Evolutionary conservation across 1,140 invertebrate species (phyloP).

Genomic region (Oscheius sp.): DNA sequence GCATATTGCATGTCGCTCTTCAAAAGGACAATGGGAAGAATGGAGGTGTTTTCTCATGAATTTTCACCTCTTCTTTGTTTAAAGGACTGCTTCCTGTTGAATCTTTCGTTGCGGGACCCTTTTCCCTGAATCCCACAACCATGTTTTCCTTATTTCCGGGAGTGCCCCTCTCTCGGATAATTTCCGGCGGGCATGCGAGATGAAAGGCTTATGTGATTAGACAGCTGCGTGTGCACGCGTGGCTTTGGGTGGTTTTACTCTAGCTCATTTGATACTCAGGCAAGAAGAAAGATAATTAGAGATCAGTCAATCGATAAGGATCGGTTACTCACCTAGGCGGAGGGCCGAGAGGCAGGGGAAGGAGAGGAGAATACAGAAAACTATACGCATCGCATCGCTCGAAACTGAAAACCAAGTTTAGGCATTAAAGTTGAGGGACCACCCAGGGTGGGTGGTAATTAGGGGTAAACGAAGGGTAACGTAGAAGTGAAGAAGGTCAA

Average conservation of each 20-base stretch:
- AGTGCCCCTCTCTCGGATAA: no score
- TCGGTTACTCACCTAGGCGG: neutral
- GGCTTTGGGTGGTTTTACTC: neutral
- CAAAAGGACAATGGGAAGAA: no score
- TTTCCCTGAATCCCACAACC: no score
- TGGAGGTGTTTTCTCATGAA: no score
- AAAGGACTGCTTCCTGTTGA: no score
- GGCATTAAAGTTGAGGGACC: neutral
- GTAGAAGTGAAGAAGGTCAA: neutral
- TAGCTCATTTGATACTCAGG: neutral
- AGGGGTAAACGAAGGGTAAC: neutral
- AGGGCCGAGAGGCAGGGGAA: neutral
- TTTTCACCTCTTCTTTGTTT: no score
- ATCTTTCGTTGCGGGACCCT: no score
- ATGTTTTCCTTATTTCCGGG: no score
- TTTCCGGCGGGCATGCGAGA: neutral
- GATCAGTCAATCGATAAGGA: no score
- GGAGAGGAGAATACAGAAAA: neutral
- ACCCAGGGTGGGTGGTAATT: neutral
- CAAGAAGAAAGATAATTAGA: neutral
- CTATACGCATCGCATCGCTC: neutral
- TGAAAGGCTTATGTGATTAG: slow-evolving; percentile 14
- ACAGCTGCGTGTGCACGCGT: neutral
- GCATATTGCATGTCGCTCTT: no score
- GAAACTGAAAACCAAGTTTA: neutral